These are phyloP conservation scores for Sympetrum striolatum DNA, from an alignment of 2,888 invertebrate species.

Conservation along the genomic window DNA sequence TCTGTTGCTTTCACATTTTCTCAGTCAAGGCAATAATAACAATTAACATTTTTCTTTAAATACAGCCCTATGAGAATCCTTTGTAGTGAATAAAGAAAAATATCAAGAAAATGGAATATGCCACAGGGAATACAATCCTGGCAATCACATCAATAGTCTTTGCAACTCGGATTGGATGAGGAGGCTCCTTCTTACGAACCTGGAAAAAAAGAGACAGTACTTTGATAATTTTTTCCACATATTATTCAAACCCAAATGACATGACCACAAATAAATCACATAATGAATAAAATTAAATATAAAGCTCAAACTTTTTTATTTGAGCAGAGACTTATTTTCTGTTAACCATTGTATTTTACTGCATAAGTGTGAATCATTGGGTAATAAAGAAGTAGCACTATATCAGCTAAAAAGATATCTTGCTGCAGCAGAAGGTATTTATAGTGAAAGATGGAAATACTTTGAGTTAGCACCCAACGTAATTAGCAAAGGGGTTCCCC, in stretches of 20 bases:
- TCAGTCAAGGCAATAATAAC: background rate
- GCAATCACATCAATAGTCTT: slow-evolving; percentile 95
- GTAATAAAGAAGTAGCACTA: too few relatives aligned
- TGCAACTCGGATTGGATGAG: slow-evolving; percentile 90
- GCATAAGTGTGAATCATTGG: too few relatives aligned
- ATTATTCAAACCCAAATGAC: background rate
- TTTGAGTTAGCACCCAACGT: too few relatives aligned
- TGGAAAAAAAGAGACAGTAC: slow-evolving; percentile 61
- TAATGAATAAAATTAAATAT: too few relatives aligned
- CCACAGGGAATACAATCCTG: slow-evolving; percentile 90
- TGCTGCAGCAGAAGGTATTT: too few relatives aligned
- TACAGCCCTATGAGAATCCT: slow-evolving; percentile 72
- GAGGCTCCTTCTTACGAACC: slow-evolving; percentile 89
- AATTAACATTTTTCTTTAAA: background rate
- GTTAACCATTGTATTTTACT: too few relatives aligned
- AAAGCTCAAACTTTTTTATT: too few relatives aligned
- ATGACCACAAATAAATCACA: background rate
- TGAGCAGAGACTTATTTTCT: too few relatives aligned
- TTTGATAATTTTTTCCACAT: background rate
- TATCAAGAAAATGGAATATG: slow-evolving; percentile 91
- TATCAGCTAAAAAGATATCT: too few relatives aligned
- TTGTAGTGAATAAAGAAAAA: slow-evolving; percentile 96
- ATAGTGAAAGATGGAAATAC: too few relatives aligned
- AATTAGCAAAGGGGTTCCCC: too few relatives aligned
- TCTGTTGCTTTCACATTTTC: background rate